Evolutionary conservation across 2,888 invertebrate species (phyloP).

Genomic region (Cheilosia soror): DNA sequence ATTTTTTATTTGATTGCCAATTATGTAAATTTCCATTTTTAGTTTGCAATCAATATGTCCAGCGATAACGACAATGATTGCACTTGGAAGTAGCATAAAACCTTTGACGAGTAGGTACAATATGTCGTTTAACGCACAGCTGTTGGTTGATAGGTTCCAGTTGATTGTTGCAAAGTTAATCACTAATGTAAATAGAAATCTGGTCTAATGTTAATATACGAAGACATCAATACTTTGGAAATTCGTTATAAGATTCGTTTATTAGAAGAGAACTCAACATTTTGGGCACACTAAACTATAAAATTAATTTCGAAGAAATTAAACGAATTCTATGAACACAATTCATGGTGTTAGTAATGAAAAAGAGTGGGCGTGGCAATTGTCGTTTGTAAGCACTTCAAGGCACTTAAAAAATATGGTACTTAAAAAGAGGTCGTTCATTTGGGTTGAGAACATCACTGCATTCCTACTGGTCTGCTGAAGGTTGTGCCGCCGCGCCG

Average conservation of each 20-base stretch:
- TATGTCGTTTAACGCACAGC: not conserved
- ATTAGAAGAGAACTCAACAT: no score
- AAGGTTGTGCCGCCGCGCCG: no score
- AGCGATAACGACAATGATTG: conserved; percentile 32
- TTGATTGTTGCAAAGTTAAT: conserved; percentile 9
- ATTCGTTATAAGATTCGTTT: not conserved
- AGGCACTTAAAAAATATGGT: no score
- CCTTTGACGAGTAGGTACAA: not conserved
- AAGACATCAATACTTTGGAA: conserved; percentile 12
- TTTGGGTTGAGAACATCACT: no score
- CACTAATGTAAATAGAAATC: not conserved
- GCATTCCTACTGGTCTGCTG: no score
- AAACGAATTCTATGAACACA: no score
- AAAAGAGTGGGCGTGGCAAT: no score
- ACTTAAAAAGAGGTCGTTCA: no score
- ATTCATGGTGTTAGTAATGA: no score
- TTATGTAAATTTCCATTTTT: conserved; percentile 61
- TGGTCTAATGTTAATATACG: not conserved
- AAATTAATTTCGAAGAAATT: no score
- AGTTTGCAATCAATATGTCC: conserved; percentile 39
- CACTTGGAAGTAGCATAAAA: conserved; percentile 20
- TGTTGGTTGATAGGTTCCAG: not conserved
- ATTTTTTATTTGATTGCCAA: conserved; percentile 59
- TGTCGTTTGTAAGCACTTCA: no score
- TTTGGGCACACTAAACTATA: no score